Conservation (phyloP, 1,140 invertebrate species). For the Drosophila micromelanica region DNA sequence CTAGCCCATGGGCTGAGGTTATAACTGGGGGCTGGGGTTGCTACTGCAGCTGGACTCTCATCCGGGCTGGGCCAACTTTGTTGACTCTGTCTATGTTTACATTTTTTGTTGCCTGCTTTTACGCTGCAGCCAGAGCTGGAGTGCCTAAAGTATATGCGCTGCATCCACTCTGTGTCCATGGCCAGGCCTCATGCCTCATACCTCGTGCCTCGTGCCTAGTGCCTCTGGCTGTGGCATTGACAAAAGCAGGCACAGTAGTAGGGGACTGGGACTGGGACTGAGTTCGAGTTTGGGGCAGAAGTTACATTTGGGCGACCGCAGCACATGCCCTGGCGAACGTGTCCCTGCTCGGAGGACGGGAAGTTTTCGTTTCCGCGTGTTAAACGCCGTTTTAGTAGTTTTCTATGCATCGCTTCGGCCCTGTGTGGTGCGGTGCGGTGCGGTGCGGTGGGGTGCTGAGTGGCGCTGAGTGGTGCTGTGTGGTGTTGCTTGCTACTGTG, state of each 20-base stretch:
- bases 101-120: conserved; percentile 46
- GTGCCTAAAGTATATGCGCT: background rate
- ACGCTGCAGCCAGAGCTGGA: conserved; percentile 5
- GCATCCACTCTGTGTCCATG: background rate
- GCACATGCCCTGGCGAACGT: conserved; percentile 14
- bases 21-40: background rate
- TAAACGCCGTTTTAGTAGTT: conserved; percentile 74
- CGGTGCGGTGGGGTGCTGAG: background rate
- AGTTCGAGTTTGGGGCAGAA: background rate
- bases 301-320: conserved; percentile 18
- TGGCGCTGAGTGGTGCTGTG: background rate
- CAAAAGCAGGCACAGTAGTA: background rate
- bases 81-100: conserved; percentile 75
- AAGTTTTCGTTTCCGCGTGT: conserved; percentile 54
- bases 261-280: background rate
- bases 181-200: background rate
- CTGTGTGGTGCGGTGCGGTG: background rate
- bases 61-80: conserved; percentile 50
- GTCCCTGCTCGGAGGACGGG: conserved; percentile 2
- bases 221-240: conserved; percentile 25
- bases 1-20: background rate
- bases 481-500: conserved; percentile 6
- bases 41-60: background rate
- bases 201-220: background rate
- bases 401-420: conserved; percentile 33